These are phyloP conservation scores for Falco punctatus DNA, from an alignment of 2,113 vertebrate species.

Conservation along the genomic window DNA sequence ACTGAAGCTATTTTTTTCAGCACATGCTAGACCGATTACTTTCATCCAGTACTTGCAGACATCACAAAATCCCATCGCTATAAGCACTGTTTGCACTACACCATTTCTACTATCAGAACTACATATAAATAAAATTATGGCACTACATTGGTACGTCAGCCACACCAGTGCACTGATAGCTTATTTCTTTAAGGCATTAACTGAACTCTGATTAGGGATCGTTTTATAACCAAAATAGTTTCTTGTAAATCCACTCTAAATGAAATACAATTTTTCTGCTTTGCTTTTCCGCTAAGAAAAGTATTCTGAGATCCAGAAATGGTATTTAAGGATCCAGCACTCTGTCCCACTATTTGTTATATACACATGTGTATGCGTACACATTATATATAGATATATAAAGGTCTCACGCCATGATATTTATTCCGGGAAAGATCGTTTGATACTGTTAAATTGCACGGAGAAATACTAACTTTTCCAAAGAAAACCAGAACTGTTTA, in stretches of 20 bases:
- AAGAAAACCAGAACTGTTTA: neutral
- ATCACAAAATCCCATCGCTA: neutral
- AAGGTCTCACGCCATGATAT: neutral
- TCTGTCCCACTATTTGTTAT: neutral
- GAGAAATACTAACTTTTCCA: neutral
- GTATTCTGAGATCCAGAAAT: neutral
- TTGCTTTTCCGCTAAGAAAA: neutral
- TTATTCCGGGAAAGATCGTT: neutral
- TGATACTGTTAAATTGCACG: neutral
- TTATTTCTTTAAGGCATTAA: neutral
- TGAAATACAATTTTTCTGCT: neutral
- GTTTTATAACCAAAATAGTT: neutral
- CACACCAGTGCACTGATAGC: neutral
- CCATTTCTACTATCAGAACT: neutral
- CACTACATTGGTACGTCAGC: neutral
- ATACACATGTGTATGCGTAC: neutral
- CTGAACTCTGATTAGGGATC: neutral
- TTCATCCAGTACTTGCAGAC: neutral
- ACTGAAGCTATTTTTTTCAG: neutral
- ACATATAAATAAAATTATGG: neutral
- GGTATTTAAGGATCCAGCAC: neutral
- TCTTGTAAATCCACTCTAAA: conserved; percentile 8
- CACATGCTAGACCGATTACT: neutral
- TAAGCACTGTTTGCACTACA: neutral
- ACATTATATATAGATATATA: neutral